These are phyloP conservation scores for Therioaphis trifolii DNA, from an alignment of 2,888 invertebrate species.

Conservation along the genomic window DNA sequence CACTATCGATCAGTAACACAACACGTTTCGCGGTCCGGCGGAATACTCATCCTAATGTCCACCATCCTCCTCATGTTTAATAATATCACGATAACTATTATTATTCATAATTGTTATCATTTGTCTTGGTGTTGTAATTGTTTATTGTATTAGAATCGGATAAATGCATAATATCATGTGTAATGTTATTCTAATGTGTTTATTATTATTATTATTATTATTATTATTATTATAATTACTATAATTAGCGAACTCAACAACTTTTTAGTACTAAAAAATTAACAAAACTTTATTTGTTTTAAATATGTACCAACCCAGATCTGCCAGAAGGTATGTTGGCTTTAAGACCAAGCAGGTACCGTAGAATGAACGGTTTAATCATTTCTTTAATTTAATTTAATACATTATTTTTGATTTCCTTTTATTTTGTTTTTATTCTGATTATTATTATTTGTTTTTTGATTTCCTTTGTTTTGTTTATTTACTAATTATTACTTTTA, in stretches of 20 bases:
- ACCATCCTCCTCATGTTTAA: too few species aligned
- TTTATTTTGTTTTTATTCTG: slow-evolving; percentile 1
- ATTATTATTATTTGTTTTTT: not conserved
- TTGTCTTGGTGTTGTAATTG: too few species aligned
- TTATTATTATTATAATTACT: too few species aligned
- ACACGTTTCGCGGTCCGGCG: too few species aligned
- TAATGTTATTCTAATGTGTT: not conserved
- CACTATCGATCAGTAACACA: too few species aligned
- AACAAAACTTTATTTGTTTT: slow-evolving; percentile 55
- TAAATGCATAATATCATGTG: not conserved
- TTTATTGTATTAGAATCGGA: too few species aligned
- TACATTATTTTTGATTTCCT: slow-evolving; percentile 12
- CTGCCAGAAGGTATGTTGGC: slow-evolving; percentile 62
- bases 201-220: too few species aligned
- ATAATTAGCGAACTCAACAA: not conserved
- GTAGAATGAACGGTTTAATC: slow-evolving; percentile 58
- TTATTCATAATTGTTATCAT: too few species aligned
- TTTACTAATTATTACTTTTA: not conserved
- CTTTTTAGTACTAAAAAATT: slow-evolving; percentile 71
- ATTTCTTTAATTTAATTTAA: slow-evolving; percentile 27
- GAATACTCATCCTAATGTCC: too few species aligned
- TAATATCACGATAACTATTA: too few species aligned
- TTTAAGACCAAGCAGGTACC: slow-evolving; percentile 59
- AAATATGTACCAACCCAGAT: slow-evolving; percentile 60
- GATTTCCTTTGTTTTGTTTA: not conserved